Base-by-base conservation (phyloP, 1,140 invertebrate genomes). In the Drosophila lacertosa region DNA sequence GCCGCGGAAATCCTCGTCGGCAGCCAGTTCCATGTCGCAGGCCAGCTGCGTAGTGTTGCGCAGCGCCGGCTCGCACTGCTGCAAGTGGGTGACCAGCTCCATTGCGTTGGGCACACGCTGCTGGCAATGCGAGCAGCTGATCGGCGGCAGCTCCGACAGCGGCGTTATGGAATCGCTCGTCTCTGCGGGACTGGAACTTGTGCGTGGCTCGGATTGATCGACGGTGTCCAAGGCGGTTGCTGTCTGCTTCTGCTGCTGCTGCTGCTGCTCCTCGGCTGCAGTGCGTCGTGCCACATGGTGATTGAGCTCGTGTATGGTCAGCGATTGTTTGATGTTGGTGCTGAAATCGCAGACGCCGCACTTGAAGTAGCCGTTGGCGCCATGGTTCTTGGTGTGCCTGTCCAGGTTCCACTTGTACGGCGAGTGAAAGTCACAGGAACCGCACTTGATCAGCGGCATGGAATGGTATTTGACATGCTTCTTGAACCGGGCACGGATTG, bases 401-500 rank as follows among this genome's bases (percentile, higher is more conserved):
- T 98, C 97, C 91, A 98, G 93, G 92, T 98, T 98, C 90, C 90
- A 91, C 32, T 91, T 91, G 70, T 91, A 91, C 1, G 97, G 96
- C 4, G 97, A 98, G 44, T 96, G 94, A 90, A 98, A 99, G 81
- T 97, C 96, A 92, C 98, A 99, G 77, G 96, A 95, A 44, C 94
- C 94, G 92, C 98, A 99, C 89, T 98, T 97, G 59, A 97, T 97
- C 94, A 97, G 96, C 45, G 96, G 96, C 95, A 97, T 96, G 20
- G 96, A 96, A 91, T 98, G 96, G 81, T 98, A 97, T 82, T 97
- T 98, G n/a, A 97, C 95, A 90, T 98, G 97, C 90, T 97, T 97
- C 16, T 96, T 97, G 89, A 96, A 98, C 51, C 97, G 94, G 0
- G 96, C 94, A 66, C 96, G 95, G 63, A 98, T 96, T 75, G 97